Evolutionary conservation across 2,113 vertebrate species (phyloP), one percentile per base, ranked within the genome.

Genomic region (Plestiodon gilberti): DNA sequence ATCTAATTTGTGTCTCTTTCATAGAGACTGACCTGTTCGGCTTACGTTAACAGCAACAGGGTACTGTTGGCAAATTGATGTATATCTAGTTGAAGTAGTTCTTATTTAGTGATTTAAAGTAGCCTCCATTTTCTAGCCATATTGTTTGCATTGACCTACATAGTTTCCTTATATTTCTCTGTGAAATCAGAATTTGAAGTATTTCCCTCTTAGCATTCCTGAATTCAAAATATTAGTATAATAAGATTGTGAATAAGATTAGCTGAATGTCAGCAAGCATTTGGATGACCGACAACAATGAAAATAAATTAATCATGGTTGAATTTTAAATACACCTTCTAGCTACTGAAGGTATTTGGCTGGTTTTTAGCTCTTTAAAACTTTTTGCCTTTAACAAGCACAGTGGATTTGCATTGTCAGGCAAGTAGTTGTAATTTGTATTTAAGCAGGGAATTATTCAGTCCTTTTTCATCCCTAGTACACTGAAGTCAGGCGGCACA

Each of bases 111-210:
- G 79, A 88, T 86, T 90, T 86, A 90, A 88, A 95, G 81, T 48
- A 89, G 59, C 86, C 87, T 52, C 25, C 23, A 23, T 25, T 43
- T 80, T 40, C 38, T n/a, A 35, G 57, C 22, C 43, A 30, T 55
- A 30, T 76, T 55, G 9, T 76, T 9, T 76, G 28, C 28, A 30
- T n/a, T 6, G 23, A 4, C 59, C 35, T 33, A 33, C 2, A 40
- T 28, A 91, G 93, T 82, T 93, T 95, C 93, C 62, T 94, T 92
- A 88, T 91, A 92, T 90, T 93, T 89, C 90, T 90, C 76, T 93
- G 88, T 92, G 82, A 80, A 86, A 93, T 61, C 38, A 83, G 84
- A 90, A 40, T 81, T 78, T 76, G 83, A 88, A 90, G 92, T 94
- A 73, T 93, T 65, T 88, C 95, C 62, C 87, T 85, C 82, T 87